phyloP scores from a whole-genome alignment of 2,113 vertebrate genomes.

The Anhinga anhinga region DNA sequence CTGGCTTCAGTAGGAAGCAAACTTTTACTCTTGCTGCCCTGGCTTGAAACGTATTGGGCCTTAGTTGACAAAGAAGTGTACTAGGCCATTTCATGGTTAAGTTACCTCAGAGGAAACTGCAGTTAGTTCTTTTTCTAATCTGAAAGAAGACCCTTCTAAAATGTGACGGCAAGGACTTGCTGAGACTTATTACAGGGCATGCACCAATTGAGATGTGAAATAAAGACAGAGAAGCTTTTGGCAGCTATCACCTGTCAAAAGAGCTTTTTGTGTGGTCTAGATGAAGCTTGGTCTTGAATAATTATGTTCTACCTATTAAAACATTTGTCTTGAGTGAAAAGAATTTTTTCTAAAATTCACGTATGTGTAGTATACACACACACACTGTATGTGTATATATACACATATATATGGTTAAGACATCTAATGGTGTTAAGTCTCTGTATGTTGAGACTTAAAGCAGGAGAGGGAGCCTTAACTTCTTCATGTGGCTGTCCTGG shows the following conservation, averaged over 20 bases:
- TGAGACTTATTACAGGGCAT: neutral
- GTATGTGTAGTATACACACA: fast-evolving
- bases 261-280: neutral
- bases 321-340: neutral
- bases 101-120: neutral
- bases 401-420: neutral
- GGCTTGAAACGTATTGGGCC: neutral
- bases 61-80: neutral
- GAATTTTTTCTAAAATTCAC: neutral
- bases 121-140: neutral
- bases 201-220: neutral
- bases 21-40: neutral
- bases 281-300: neutral
- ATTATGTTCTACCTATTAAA: neutral
- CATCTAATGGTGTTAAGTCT: neutral
- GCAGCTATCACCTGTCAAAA: neutral
- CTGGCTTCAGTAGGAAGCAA: neutral
- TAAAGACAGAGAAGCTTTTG: neutral
- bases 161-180: neutral
- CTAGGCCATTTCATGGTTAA: neutral
- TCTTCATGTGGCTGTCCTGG: neutral
- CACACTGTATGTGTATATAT: neutral
- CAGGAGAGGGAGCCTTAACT: neutral
- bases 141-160: neutral
- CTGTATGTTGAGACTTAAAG: neutral